Evolutionary conservation across 2,888 invertebrate genomes (phyloP).

Genomic region (Drosophila basisetae): DNA sequence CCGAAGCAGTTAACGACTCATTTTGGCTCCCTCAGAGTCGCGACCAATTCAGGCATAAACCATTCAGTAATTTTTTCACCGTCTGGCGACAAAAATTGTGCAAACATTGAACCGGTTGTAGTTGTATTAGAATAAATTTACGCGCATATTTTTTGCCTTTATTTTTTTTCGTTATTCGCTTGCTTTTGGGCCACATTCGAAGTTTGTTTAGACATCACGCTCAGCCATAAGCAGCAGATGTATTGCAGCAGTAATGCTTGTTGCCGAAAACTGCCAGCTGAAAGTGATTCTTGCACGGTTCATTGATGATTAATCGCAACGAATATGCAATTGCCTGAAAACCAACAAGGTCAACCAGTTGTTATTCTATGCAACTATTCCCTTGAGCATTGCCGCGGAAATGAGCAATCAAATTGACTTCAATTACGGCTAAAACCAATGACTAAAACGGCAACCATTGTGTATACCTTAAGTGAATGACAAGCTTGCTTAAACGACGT

Average conservation of each 20-base stretch:
- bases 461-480: background rate
- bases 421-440: constrained; percentile 57
- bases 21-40: constrained; percentile 32
- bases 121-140: constrained; percentile 53
- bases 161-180: constrained; percentile 20
- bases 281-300: constrained; percentile 70
- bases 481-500: background rate
- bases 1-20: constrained; percentile 42
- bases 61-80: constrained; percentile 70
- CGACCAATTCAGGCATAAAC: constrained; percentile 20
- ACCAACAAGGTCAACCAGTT: constrained; percentile 67
- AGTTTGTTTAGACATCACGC: constrained; percentile 34
- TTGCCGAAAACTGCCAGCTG: constrained; percentile 11
- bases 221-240: constrained; percentile 28
- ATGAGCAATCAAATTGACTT: constrained; percentile 45
- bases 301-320: constrained; percentile 72
- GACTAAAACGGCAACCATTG: constrained; percentile 51
- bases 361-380: constrained; percentile 34
- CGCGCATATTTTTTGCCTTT: background rate
- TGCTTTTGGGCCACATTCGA: constrained; percentile 22
- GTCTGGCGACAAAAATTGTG: constrained; percentile 77
- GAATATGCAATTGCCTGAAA: constrained; percentile 51
- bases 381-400: constrained; percentile 47
- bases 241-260: constrained; percentile 20
- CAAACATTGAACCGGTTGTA: constrained; percentile 80